Percentiles rank a stretch among this genome's conserved stretches.
phyloP scores from a whole-genome alignment of 2,888 invertebrate genomes.

The Apotomis turbidana region DNA sequence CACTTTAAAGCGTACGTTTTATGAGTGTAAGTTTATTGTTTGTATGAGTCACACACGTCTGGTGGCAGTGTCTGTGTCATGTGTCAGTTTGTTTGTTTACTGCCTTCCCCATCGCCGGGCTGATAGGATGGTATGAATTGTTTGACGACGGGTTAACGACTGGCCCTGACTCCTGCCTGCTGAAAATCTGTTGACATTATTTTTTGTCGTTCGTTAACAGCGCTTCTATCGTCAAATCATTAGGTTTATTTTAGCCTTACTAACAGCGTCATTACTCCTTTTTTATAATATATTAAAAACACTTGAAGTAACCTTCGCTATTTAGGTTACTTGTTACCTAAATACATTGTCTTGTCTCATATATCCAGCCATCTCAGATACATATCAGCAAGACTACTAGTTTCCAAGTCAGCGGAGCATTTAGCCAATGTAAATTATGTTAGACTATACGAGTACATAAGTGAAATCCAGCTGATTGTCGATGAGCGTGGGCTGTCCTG shows the following conservation, averaged over 20 bases:
- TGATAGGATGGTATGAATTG: conserved; percentile 73
- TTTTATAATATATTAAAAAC: not conserved
- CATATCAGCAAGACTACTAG: conserved; percentile 48
- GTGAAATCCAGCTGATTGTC: conserved; percentile 30
- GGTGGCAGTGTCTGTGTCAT: conserved; percentile 50
- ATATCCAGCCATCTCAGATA: conserved; percentile 18
- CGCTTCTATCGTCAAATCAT: conserved; percentile 45
- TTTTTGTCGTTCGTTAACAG: conserved; percentile 50
- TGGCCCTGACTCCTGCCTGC: conserved; percentile 69
- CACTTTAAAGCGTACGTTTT: conserved; percentile 34
- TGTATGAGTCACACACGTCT: conserved; percentile 65
- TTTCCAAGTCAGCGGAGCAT: conserved; percentile 66
- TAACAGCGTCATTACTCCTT: conserved; percentile 3
- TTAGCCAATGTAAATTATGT: conserved; percentile 47
- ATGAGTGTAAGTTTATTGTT: conserved; percentile 37
- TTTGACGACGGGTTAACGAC: conserved; percentile 71
- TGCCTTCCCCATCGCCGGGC: conserved; percentile 60
- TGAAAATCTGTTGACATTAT: conserved; percentile 63
- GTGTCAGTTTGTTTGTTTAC: conserved; percentile 58
- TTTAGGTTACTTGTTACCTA: conserved; percentile 31
- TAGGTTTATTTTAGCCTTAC: conserved; percentile 12
- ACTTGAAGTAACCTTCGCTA: conserved; percentile 1
- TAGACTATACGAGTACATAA: conserved; percentile 15
- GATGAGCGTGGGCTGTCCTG: conserved; percentile 18
- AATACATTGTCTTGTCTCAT: conserved; percentile 14